Conservation (phyloP, 2,113 vertebrate species). For the Zosterops hypoxanthus region DNA sequence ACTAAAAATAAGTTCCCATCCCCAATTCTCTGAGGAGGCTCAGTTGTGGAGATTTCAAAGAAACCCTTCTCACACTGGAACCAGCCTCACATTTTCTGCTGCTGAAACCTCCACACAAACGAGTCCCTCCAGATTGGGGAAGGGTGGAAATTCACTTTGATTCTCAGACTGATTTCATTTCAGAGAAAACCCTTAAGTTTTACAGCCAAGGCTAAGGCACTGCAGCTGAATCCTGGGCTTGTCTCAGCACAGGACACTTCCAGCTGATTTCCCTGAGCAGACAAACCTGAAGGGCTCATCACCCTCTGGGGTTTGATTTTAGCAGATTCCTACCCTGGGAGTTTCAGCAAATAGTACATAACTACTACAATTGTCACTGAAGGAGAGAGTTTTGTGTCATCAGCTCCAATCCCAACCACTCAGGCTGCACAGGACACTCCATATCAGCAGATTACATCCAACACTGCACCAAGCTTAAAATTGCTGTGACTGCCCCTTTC, state of each 20-base stretch:
- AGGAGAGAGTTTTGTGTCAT: not conserved
- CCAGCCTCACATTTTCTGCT: not conserved
- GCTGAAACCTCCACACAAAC: not conserved
- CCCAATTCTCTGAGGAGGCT: not conserved
- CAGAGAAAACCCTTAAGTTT: slow-evolving; percentile 12
- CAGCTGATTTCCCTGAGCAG: not conserved
- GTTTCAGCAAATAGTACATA: not conserved
- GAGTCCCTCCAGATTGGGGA: not conserved
- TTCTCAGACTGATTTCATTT: not conserved
- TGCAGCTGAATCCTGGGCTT: not conserved
- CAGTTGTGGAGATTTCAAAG: slow-evolving; percentile 24
- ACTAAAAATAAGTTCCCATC: slow-evolving; percentile 38
- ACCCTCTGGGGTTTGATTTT: not conserved
- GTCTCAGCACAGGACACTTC: not conserved
- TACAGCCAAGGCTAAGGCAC: not conserved
- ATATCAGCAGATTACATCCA: not conserved
- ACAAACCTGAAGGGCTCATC: not conserved
- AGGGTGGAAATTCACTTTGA: not conserved
- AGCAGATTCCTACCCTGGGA: not conserved
- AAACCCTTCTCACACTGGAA: not conserved
- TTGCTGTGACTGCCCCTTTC: not conserved
- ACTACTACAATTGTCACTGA: not conserved
- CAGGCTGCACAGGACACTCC: not conserved
- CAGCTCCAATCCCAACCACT: not conserved
- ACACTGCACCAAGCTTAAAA: not conserved